phyloP scores from a whole-genome alignment of 2,113 vertebrate species.

The Eubucco bourcierii region DNA sequence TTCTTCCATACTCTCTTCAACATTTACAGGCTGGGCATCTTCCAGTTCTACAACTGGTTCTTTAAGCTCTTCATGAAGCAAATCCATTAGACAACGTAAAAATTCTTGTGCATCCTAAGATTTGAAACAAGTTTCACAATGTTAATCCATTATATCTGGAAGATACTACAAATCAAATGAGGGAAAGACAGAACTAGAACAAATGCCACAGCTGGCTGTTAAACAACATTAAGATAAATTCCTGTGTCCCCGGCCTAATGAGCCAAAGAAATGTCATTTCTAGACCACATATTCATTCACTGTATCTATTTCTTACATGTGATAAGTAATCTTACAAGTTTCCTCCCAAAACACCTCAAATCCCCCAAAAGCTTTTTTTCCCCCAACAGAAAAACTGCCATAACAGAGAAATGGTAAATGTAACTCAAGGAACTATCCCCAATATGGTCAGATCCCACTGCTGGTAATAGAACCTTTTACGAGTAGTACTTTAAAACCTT shows the following conservation, averaged over 20 bases:
- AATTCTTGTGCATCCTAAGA: slow-evolving; percentile 98
- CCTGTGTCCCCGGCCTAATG: not conserved
- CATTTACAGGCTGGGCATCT: slow-evolving; percentile 74
- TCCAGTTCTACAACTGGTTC: slow-evolving; percentile 84
- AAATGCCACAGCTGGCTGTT: not conserved
- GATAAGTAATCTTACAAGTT: not conserved
- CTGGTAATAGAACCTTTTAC: not conserved
- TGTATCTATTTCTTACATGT: not conserved
- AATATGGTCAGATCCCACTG: not conserved
- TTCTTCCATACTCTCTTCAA: slow-evolving; percentile 83
- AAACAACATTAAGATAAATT: not conserved
- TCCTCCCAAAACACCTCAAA: not conserved
- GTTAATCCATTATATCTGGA: not conserved
- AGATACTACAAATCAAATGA: not conserved
- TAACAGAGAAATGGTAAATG: rapidly evolving
- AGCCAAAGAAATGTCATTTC: not conserved
- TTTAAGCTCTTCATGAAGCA: slow-evolving; percentile 97
- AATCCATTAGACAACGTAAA: slow-evolving; percentile 96
- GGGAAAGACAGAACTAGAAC: not conserved
- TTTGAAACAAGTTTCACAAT: not conserved
- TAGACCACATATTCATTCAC: not conserved
- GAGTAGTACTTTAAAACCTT: not conserved
- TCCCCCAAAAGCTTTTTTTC: not conserved
- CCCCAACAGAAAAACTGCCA: not conserved
- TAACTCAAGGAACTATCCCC: not conserved